Evolutionary conservation across 2,797 vertebrate species (phyloP).

Genomic region (Cryptoprocta ferox): DNA sequence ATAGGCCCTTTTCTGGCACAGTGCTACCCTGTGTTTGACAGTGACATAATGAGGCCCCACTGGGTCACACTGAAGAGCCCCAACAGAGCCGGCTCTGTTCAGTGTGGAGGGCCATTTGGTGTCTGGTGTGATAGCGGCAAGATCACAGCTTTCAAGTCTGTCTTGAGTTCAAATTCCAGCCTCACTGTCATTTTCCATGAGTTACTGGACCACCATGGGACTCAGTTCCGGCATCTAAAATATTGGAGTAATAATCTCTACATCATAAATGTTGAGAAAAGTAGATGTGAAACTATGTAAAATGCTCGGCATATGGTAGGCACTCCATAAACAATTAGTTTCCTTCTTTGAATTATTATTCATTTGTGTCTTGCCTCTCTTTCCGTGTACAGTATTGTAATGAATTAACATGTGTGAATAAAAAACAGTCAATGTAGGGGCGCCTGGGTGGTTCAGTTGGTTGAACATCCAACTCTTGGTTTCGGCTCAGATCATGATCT

Average conservation of each 20-base stretch:
- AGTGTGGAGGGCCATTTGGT: fast-evolving
- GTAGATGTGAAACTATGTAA: neutral
- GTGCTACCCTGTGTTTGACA: neutral
- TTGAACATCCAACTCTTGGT: no score
- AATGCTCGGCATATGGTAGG: neutral
- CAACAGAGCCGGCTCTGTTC: neutral
- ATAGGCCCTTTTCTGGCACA: neutral
- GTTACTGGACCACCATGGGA: neutral
- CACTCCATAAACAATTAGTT: neutral
- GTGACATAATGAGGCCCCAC: neutral
- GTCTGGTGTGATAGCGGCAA: neutral
- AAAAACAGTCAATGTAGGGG: neutral
- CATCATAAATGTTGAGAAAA: neutral
- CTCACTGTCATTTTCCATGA: neutral
- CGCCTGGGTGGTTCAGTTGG: no score
- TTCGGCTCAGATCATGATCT: no score
- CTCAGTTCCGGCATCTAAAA: neutral
- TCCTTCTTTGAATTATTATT: neutral
- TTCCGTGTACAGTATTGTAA: neutral
- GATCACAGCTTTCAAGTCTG: neutral
- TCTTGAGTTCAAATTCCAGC: neutral
- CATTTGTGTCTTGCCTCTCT: neutral
- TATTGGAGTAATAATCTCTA: neutral
- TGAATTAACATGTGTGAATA: neutral
- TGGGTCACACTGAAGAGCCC: fast-evolving